Evolutionary conservation across 2,113 vertebrate genomes (phyloP).

Genomic region (Chloropsis hardwickii): DNA sequence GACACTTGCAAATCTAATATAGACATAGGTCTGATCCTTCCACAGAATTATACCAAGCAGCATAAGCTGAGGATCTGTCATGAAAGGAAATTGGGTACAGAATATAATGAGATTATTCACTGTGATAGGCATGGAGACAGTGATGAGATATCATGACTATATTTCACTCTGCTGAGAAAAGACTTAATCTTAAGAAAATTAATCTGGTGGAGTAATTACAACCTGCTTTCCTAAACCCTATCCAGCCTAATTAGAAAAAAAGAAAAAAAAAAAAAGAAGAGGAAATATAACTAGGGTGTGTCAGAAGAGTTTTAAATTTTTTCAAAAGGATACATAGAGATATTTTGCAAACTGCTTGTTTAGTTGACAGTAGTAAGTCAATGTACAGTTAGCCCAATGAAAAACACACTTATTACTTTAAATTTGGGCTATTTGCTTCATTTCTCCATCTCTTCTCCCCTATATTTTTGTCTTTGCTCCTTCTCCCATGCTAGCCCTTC

Average conservation of each 20-base stretch:
- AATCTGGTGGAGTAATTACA: slow-evolving; percentile 6
- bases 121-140: background rate
- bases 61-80: slow-evolving; percentile 9
- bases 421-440: background rate
- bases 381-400: background rate
- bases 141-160: slow-evolving; percentile 10
- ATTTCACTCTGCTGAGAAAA: slow-evolving; percentile 44
- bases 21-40: background rate
- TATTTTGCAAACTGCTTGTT: background rate
- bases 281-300: background rate
- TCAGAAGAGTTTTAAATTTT: background rate
- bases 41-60: background rate
- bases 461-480: background rate
- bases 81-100: slow-evolving; percentile 11
- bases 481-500: background rate
- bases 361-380: background rate
- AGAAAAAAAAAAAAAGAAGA: background rate
- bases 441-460: background rate
- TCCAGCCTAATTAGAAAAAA: background rate
- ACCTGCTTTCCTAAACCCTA: background rate
- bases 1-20: background rate
- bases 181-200: background rate
- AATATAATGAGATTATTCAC: slow-evolving; percentile 11
- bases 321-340: background rate
- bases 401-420: background rate